Evolutionary conservation across 1,140 invertebrate genomes (phyloP).

Genomic region (Trichoplusia ni): DNA sequence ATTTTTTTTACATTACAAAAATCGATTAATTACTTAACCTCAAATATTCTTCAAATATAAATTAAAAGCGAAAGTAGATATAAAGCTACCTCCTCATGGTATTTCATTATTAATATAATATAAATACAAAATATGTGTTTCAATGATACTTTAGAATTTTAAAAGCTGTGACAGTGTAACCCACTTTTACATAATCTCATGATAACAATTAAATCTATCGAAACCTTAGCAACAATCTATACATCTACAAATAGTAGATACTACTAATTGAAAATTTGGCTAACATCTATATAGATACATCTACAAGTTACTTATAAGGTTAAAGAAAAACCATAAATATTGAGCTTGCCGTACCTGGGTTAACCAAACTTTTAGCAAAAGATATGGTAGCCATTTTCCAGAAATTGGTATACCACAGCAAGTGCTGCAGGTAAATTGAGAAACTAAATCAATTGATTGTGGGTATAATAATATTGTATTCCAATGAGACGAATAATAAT

Average conservation of each 20-base stretch:
- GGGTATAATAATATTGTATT: not conserved
- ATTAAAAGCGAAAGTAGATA: too few relatives aligned
- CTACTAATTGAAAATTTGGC: not conserved
- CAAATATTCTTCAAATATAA: constrained; percentile 10
- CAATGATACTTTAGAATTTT: too few relatives aligned
- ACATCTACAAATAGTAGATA: too few relatives aligned
- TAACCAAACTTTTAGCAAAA: constrained; percentile 78
- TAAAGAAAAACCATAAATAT: not conserved
- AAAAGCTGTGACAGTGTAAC: not conserved
- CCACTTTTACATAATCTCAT: constrained; percentile 50
- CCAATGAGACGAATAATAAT: not conserved
- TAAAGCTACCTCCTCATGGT: too few relatives aligned
- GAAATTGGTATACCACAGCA: constrained; percentile 34
- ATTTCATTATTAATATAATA: too few relatives aligned
- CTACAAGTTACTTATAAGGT: too few relatives aligned
- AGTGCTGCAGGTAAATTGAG: constrained; percentile 14
- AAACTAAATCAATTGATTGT: not conserved
- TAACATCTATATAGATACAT: not conserved
- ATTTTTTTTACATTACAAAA: constrained; percentile 19
- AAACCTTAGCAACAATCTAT: too few relatives aligned
- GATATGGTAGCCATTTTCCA: constrained; percentile 74
- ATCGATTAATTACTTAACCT: constrained; percentile 48
- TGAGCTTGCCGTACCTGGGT: constrained; percentile 61
- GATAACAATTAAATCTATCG: too few relatives aligned
- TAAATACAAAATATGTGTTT: too few relatives aligned